Evolutionary conservation across 2,888 invertebrate species (phyloP), one percentile per base, ranked within the genome.

Genomic region (Mimachlamys varia): DNA sequence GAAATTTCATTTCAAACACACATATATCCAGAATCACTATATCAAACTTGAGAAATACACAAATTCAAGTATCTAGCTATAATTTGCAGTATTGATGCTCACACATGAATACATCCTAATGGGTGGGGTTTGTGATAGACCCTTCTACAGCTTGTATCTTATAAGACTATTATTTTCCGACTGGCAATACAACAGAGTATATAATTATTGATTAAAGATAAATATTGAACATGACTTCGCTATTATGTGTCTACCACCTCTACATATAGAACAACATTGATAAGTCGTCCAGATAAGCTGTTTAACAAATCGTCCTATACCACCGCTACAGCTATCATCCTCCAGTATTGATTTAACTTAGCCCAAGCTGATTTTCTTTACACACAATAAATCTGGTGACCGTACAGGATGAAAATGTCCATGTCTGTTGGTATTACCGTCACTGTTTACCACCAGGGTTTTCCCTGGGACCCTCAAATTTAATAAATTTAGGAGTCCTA

Each of bases 291-390:
- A 58, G 55, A 55, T 19, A 55, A 55, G 58, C 58, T 58, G 58
- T 58, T 58, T 58, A n/a, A 58, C 58, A 58, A 58, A 58, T 58
- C 58, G 19, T 58, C 58, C 58, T 58, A 22, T 58, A 58, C 0
- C 10, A 2, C 19, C 53, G 22, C 58, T 58, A 58, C n/a, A 19
- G 58, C 22, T 0, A 19, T 22, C 3, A 58, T 22, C 19, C 22
- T 22, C n/a, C 58, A 58, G 19, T 58, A 58, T 58, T 58, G 58
- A 58, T 58, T 58, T 58, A 19, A 58, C 58, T 58, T n/a, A 58
- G 58, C 58, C 58, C 58, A 58, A 58, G 58, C 58, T 58, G 58
- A 58, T 58, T 58, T 58, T 58, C 58, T 58, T 58, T 22, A 58
- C 58, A 22, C 22, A 22, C 58, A 58, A 58, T 58, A 58, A 58